phyloP scores from a whole-genome alignment of 2,797 vertebrate species.

The Sebastes itinus region DNA sequence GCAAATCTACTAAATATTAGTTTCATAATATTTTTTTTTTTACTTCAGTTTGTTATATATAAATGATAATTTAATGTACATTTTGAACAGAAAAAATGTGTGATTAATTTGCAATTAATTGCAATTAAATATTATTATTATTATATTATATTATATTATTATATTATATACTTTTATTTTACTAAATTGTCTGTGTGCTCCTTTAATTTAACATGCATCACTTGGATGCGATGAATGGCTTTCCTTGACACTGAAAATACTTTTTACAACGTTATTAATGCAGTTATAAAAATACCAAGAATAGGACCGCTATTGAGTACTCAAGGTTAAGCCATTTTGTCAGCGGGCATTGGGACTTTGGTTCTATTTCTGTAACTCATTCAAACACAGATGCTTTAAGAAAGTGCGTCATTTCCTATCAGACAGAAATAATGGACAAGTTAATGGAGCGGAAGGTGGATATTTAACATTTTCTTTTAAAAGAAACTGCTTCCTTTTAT shows the following conservation, averaged over 20 bases:
- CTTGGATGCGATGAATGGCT: neutral
- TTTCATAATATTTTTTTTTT: too few species aligned
- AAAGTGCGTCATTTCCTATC: neutral
- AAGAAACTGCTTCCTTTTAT: neutral
- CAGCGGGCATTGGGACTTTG: neutral
- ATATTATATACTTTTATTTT: neutral
- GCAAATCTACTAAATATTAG: too few species aligned
- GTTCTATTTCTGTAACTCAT: slow-evolving; percentile 12
- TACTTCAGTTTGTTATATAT: too few species aligned
- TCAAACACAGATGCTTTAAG: neutral
- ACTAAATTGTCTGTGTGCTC: neutral
- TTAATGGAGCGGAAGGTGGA: neutral
- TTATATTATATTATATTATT: too few species aligned
- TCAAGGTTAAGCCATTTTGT: neutral
- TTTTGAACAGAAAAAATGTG: too few species aligned
- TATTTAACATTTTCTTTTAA: neutral
- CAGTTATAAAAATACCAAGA: neutral
- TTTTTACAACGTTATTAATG: neutral
- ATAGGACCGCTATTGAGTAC: neutral
- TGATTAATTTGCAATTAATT: too few species aligned
- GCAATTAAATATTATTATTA: too few species aligned
- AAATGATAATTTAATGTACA: too few species aligned
- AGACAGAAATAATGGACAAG: slow-evolving; percentile 1
- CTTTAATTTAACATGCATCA: neutral
- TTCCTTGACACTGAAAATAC: neutral